phyloP scores from a whole-genome alignment of 2,888 invertebrate genomes.

The Aplocera efformata region DNA sequence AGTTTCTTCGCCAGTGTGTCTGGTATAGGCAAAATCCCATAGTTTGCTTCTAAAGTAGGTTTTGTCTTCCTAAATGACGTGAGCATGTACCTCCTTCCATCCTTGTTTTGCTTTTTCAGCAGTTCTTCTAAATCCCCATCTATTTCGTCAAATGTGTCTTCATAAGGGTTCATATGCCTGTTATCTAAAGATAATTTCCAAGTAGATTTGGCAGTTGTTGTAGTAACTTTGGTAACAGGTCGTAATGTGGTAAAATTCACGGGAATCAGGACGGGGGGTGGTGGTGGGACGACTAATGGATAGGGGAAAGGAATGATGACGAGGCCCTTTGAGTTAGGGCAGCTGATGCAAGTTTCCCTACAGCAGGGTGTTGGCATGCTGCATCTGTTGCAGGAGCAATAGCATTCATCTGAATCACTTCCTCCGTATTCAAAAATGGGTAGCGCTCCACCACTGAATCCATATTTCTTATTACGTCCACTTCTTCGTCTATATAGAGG shows the following conservation, averaged over 20 bases:
- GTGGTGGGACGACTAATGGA: constrained; percentile 32
- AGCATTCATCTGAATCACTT: constrained; percentile 36
- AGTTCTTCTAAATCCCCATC: constrained; percentile 21
- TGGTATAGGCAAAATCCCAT: constrained; percentile 58
- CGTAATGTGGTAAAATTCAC: no score
- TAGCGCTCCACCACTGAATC: constrained; percentile 10
- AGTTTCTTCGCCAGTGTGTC: constrained; percentile 50
- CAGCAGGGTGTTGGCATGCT: constrained; percentile 38
- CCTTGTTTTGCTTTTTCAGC: constrained; percentile 26
- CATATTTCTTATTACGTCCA: constrained; percentile 4
- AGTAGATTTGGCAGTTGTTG: no score
- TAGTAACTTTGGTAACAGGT: no score
- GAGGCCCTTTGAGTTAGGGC: constrained; percentile 21
- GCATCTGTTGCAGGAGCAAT: constrained; percentile 41
- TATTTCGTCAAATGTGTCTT: no score
- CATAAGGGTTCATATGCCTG: no score
- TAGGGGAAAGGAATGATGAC: constrained; percentile 44
- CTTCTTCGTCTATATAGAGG: constrained; percentile 16
- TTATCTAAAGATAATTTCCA: no score
- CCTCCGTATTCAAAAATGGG: constrained; percentile 20
- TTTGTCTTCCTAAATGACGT: constrained; percentile 44
- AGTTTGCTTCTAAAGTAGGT: constrained; percentile 50
- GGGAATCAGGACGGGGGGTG: no score
- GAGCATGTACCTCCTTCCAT: constrained; percentile 38
- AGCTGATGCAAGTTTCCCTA: constrained; percentile 8